Percentiles rank a stretch among this genome's conserved stretches.
Conservation (phyloP, 1,140 invertebrate species). For the Trypoxylus dichotomus region DNA sequence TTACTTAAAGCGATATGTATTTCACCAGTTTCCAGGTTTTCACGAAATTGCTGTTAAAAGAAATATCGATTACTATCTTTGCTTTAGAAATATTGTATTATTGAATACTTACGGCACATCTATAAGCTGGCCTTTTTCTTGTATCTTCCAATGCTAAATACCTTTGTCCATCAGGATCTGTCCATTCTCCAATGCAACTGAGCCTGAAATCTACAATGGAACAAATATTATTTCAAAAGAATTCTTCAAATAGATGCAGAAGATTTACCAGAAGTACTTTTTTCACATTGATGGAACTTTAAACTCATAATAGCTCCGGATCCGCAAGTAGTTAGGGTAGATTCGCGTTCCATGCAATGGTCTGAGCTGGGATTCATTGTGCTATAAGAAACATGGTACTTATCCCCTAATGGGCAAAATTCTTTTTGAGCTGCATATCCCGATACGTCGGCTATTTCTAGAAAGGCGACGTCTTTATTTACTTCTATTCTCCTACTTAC, state of each 20-base stretch:
- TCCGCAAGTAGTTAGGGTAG: not conserved
- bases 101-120: slow-evolving; percentile 65
- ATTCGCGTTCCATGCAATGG: slow-evolving; percentile 38
- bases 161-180: slow-evolving; percentile 59
- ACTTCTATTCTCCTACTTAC: not conserved
- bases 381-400: slow-evolving; percentile 65
- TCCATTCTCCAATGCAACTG: slow-evolving; percentile 61
- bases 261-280: not conserved
- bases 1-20: slow-evolving; percentile 68
- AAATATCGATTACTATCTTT: not conserved
- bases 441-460: slow-evolving; percentile 58
- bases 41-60: slow-evolving; percentile 61
- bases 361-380: slow-evolving; percentile 56
- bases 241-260: not conserved
- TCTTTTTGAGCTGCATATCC: slow-evolving; percentile 58
- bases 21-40: slow-evolving; percentile 60
- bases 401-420: slow-evolving; percentile 69
- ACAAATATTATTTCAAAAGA: not conserved
- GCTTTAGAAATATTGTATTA: not conserved
- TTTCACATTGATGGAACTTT: not conserved
- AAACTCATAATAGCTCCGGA: not conserved
- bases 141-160: slow-evolving; percentile 67
- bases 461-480: slow-evolving; percentile 16
- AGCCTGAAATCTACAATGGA: slow-evolving; percentile 55
- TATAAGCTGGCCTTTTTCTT: slow-evolving; percentile 60